Conservation (phyloP, 2,888 invertebrate species). For the Gryllus longicercus region DNA sequence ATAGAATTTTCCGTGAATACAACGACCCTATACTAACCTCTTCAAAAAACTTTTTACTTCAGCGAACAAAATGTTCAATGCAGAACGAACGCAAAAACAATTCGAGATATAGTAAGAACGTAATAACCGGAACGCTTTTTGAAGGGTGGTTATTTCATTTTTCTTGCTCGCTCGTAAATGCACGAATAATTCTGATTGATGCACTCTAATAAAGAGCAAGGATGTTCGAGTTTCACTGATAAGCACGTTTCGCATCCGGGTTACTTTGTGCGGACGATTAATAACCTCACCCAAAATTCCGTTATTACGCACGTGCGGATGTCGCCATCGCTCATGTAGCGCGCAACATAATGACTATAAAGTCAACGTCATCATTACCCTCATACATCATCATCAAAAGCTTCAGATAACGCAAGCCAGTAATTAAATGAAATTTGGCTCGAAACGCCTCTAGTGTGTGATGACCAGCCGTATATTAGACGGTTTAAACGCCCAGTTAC, state of each 20-base stretch:
- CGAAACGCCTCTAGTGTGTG: neutral
- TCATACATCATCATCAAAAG: slow-evolving; percentile 8
- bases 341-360: neutral
- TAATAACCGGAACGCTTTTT: no score
- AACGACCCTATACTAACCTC: no score
- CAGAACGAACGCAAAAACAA: no score
- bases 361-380: slow-evolving; percentile 17
- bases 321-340: neutral
- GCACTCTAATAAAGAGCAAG: no score
- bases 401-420: neutral
- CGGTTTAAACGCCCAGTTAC: neutral
- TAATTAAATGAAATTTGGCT: slow-evolving; percentile 1
- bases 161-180: no score
- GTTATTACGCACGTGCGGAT: slow-evolving; percentile 1
- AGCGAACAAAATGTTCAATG: no score
- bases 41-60: no score
- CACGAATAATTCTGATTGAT: no score
- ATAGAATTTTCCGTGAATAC: no score
- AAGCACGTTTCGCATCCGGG: neutral
- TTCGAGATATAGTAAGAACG: no score
- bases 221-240: no score
- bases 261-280: neutral
- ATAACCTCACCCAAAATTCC: slow-evolving; percentile 17
- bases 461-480: neutral
- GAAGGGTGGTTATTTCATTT: no score